Percentiles rank a stretch among this genome's conserved stretches.
phyloP scores from a whole-genome alignment of 2,888 invertebrate species.

The Pseudococcus viburni region DNA sequence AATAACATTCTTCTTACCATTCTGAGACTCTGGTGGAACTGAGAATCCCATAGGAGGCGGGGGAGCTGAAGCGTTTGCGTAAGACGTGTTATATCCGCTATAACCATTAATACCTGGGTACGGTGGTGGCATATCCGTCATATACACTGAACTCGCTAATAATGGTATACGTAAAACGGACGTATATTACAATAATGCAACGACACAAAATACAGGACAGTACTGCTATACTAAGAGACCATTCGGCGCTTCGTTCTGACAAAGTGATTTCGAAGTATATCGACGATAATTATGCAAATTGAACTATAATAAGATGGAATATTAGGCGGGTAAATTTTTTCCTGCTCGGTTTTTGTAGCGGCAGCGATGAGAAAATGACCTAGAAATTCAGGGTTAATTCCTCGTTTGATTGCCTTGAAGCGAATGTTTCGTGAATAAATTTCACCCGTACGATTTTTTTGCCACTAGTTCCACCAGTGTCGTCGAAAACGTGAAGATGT shows the following conservation, averaged over 20 bases:
- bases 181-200: not conserved
- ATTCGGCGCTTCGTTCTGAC: not conserved
- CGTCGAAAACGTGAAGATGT: not conserved
- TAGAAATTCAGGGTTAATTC: conserved; percentile 32
- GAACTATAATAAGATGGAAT: not conserved
- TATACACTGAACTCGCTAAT: conserved; percentile 86
- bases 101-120: conserved; percentile 87
- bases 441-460: not conserved
- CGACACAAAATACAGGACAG: not conserved
- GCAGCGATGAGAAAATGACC: not conserved
- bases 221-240: not conserved
- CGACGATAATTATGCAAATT: not conserved
- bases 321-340: not conserved
- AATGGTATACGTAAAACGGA: not conserved
- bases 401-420: not conserved
- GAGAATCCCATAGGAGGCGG: conserved; percentile 68
- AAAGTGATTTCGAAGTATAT: not conserved
- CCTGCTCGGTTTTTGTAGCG: not conserved
- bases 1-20: conserved; percentile 49
- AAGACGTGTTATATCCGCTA: conserved; percentile 71
- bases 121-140: conserved; percentile 92
- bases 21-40: conserved; percentile 45
- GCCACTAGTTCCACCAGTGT: not conserved
- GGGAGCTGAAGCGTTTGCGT: conserved; percentile 69
- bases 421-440: not conserved